Conservation (phyloP, 2,888 invertebrate genomes). For the Graphium colonna region DNA sequence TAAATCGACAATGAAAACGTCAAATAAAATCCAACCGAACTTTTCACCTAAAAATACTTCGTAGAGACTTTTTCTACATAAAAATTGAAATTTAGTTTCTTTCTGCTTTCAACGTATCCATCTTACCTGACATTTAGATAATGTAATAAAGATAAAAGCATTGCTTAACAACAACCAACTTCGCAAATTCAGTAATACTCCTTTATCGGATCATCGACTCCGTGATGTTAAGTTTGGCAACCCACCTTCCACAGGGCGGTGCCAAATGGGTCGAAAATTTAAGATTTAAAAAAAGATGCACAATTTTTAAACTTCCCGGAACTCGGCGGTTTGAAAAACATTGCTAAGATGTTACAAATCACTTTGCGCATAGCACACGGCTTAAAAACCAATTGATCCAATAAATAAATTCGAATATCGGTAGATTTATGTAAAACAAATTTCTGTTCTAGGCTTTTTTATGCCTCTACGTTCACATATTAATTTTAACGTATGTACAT, state of each 20-base stretch:
- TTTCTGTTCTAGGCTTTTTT: background rate
- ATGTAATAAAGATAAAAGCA: no score
- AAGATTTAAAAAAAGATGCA: constrained; percentile 4
- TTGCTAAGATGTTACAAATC: background rate
- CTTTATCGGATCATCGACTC: constrained; percentile 3
- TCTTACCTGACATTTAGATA: no score
- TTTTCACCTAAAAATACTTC: constrained; percentile 10
- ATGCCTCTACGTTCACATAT: constrained; percentile 7
- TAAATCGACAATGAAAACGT: constrained; percentile 20
- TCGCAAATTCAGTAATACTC: background rate
- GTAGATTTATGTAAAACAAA: constrained; percentile 2
- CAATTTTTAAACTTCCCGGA: constrained; percentile 12
- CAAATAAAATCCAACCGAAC: constrained; percentile 18
- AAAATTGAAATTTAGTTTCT: no score
- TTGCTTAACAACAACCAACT: background rate
- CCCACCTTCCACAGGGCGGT: background rate
- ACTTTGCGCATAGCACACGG: background rate
- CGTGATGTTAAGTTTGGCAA: constrained; percentile 8
- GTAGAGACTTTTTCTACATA: constrained; percentile 13
- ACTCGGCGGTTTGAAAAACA: constrained; percentile 8
- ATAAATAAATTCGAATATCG: background rate
- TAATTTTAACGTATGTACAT: background rate
- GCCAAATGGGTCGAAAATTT: constrained; percentile 20
- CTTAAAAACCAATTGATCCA: no score
- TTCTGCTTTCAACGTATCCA: no score